A percentile compares a stretch with the other conserved stretches of the same genome.
phyloP scores from a whole-genome alignment of 2,113 vertebrate genomes.

The Haemorhous mexicanus region DNA sequence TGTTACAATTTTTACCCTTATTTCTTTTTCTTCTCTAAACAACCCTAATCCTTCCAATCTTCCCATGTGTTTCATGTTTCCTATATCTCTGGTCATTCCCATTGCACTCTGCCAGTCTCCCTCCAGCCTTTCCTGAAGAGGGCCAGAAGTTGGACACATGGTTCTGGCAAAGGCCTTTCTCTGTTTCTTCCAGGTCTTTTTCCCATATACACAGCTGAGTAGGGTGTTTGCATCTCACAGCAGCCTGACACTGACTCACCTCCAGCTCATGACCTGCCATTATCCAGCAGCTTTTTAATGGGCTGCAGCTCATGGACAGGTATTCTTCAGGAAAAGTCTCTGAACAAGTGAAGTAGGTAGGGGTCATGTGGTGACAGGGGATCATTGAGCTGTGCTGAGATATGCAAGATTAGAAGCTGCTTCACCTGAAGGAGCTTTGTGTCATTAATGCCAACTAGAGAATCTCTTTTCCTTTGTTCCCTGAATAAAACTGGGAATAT shows the following conservation, averaged over 20 bases:
- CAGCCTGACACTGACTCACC: not conserved
- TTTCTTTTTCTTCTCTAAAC: not conserved
- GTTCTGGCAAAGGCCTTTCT: not conserved
- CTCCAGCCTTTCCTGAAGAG: not conserved
- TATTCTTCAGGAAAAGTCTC: not conserved
- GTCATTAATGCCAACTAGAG: not conserved
- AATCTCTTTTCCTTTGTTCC: not conserved
- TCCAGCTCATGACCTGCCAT: not conserved
- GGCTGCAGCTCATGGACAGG: not conserved
- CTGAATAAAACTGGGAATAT: not conserved
- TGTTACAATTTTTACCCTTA: not conserved
- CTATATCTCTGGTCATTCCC: not conserved
- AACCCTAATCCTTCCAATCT: not conserved
- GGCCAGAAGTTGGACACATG: not conserved
- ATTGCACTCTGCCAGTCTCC: not conserved
- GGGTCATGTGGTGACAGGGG: not conserved
- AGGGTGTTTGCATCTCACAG: not conserved
- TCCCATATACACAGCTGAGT: not conserved
- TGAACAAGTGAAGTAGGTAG: not conserved
- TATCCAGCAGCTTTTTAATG: not conserved
- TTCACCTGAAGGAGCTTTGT: not conserved
- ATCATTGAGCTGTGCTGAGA: not conserved
- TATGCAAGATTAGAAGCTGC: not conserved
- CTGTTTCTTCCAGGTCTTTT: not conserved
- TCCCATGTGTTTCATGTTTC: not conserved